Percentiles rank a stretch among this genome's conserved stretches.
Conservation (phyloP, 2,113 vertebrate species). For the Toxostoma redivivum region DNA sequence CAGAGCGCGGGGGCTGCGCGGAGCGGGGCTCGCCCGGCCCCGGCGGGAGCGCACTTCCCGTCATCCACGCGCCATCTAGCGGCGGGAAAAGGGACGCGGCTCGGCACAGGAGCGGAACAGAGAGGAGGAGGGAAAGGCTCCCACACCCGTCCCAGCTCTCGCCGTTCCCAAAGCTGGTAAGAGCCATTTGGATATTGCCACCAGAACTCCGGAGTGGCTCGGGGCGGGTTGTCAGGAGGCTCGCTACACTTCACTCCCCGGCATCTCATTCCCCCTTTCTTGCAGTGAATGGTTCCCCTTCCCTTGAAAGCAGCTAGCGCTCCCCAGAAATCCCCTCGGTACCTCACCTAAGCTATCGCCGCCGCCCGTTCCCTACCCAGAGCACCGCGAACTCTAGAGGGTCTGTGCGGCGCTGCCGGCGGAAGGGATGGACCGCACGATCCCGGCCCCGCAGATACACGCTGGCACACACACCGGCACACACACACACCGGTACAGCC, state of each 20-base stretch:
- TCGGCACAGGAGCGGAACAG: constrained; percentile 3
- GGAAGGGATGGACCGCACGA: not conserved
- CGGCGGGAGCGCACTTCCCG: constrained; percentile 30
- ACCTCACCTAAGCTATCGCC: not conserved
- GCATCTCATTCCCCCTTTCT: not conserved
- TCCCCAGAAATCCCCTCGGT: not conserved
- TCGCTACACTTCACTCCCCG: not conserved
- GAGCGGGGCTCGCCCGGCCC: not conserved
- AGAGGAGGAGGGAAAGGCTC: not conserved
- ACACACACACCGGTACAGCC: not conserved
- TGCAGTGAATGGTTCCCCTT: not conserved
- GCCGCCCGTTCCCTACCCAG: not conserved
- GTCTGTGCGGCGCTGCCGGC: not conserved
- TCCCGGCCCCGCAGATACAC: not conserved
- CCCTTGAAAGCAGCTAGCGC: not conserved
- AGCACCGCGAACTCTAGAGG: not conserved
- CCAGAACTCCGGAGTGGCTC: not conserved
- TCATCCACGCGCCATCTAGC: constrained; percentile 70
- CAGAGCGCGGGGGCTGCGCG: not conserved
- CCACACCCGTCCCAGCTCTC: not conserved
- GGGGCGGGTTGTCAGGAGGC: not conserved
- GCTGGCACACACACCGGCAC: too few relatives aligned
- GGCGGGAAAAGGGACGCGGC: not conserved
- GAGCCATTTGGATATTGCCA: constrained; percentile 12
- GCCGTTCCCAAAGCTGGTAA: not conserved